These are phyloP conservation scores for Ornithorhynchus anatinus DNA, from an alignment of 2,113 vertebrate species.

Conservation along the genomic window DNA sequence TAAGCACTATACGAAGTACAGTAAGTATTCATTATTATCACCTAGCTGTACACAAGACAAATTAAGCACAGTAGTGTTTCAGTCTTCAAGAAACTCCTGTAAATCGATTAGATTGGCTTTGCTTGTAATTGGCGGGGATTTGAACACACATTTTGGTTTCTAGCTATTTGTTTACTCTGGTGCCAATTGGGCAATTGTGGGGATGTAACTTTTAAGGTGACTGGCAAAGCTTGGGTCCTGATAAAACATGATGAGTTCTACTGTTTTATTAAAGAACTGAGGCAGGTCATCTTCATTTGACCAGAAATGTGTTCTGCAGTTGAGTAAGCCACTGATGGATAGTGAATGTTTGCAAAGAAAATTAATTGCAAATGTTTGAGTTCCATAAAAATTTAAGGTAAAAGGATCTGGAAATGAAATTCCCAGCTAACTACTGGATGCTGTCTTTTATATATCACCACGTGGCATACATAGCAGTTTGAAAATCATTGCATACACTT, in stretches of 20 bases:
- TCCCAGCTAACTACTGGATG: constrained; percentile 29
- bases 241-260: constrained; percentile 40
- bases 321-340: constrained; percentile 29
- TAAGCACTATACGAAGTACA: too few species aligned
- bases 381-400: constrained; percentile 20
- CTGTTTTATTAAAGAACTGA: constrained; percentile 41
- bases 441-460: constrained; percentile 26
- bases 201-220: constrained; percentile 44
- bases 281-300: constrained; percentile 51
- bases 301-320: constrained; percentile 40
- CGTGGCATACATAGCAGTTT: constrained; percentile 21
- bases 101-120: neutral
- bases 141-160: too few species aligned
- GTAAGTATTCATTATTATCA: too few species aligned
- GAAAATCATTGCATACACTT: too few species aligned
- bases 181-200: constrained; percentile 42
- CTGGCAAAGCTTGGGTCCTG: constrained; percentile 16
- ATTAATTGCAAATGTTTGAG: constrained; percentile 10
- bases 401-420: neutral
- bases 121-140: neutral
- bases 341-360: constrained; percentile 39
- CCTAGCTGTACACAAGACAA: too few species aligned
- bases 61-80: too few species aligned
- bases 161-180: constrained; percentile 13
- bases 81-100: too few species aligned